Conservation (phyloP, 2,888 invertebrate species). For the Stenotaenia linearis region DNA sequence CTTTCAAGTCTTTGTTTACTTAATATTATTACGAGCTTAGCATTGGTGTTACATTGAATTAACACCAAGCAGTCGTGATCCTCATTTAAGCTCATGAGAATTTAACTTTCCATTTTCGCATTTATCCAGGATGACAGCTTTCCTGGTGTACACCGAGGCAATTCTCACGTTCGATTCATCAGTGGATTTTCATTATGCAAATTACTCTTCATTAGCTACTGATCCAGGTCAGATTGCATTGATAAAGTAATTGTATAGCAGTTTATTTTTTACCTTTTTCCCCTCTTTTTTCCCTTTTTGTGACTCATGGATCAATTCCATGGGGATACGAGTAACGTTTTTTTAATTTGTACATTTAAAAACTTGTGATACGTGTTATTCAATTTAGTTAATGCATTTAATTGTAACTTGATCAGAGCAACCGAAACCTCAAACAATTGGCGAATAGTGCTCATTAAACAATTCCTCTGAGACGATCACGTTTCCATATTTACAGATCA, state of each 20-base stretch:
- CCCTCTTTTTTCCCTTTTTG: neutral
- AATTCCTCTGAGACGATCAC: neutral
- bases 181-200: conserved; percentile 13
- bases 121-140: conserved; percentile 20
- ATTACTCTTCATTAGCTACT: conserved; percentile 17
- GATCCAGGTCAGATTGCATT: neutral
- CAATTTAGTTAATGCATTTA: conserved; percentile 13
- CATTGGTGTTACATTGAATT: conserved; percentile 10
- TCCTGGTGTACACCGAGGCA: neutral
- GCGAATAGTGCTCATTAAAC: conserved; percentile 12
- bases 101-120: conserved; percentile 17
- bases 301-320: neutral
- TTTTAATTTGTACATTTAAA: neutral
- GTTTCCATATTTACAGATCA: conserved; percentile 9
- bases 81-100: conserved; percentile 17
- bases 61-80: conserved; percentile 19
- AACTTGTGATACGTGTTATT: neutral
- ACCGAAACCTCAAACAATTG: conserved; percentile 4
- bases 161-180: neutral
- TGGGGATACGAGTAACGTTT: neutral
- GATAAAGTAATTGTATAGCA: neutral
- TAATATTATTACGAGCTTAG: conserved; percentile 22
- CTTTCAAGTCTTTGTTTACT: neutral
- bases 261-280: neutral
- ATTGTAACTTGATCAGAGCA: neutral